phyloP scores from a whole-genome alignment of 2,113 vertebrate genomes.

The Thymallus thymallus region DNA sequence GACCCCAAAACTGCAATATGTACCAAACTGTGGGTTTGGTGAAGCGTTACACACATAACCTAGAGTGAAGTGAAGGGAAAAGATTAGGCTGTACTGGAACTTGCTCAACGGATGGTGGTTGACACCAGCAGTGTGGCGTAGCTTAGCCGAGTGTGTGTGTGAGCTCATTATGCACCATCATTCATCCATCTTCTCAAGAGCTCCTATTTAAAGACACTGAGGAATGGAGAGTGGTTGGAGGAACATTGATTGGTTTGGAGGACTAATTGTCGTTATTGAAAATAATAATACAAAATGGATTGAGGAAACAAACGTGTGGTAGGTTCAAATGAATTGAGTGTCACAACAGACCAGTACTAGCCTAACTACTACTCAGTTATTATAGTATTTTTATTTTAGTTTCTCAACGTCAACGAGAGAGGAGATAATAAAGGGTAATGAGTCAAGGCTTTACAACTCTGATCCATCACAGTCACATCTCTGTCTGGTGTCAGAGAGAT shows the following conservation, averaged over 20 bases:
- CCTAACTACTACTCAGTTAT: no score
- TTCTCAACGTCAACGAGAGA: neutral
- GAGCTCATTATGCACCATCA: no score
- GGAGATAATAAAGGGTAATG: neutral
- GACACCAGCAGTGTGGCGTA: no score
- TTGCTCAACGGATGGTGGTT: no score
- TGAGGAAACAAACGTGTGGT: neutral
- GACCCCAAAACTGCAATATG: no score
- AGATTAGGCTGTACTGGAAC: neutral
- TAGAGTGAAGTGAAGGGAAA: neutral
- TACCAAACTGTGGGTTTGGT: no score
- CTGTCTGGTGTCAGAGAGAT: neutral
- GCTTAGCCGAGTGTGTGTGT: no score
- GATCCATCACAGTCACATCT: slow-evolving; percentile 4
- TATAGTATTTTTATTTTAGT: neutral
- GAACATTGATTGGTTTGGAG: no score
- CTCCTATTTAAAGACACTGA: no score
- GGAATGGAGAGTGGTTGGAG: no score
- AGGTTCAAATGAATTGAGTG: neutral
- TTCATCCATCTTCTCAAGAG: no score
- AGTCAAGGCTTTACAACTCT: neutral
- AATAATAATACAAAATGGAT: neutral
- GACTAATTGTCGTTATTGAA: neutral
- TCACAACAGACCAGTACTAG: no score
- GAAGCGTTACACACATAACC: neutral